A percentile compares a stretch with the other conserved stretches of the same genome.
phyloP scores from a whole-genome alignment of 2,797 vertebrate genomes.

The Hemitrygon akajei region DNA sequence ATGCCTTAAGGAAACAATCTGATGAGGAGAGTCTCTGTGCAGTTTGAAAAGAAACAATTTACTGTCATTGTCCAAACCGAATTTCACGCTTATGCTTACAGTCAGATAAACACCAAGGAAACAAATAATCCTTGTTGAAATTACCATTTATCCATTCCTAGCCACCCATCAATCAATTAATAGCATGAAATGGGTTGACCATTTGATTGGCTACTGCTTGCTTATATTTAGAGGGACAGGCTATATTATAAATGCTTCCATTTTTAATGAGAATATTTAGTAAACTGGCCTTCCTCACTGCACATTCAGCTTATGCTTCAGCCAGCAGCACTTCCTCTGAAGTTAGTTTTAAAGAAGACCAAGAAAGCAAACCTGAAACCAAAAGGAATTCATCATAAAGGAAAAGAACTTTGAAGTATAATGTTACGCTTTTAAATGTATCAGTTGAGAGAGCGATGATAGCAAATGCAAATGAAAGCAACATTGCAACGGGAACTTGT shows the following conservation, averaged over 20 bases:
- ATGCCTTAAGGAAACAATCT: neutral
- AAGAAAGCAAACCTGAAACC: neutral
- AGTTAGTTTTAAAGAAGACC: neutral
- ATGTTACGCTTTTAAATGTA: neutral
- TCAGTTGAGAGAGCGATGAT: neutral
- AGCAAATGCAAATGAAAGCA: neutral
- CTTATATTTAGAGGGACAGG: slow-evolving; percentile 1
- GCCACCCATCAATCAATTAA: slow-evolving; percentile 16
- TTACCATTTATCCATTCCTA: slow-evolving; percentile 17
- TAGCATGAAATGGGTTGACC: neutral
- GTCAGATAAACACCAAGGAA: slow-evolving; percentile 25
- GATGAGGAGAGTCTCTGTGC: neutral
- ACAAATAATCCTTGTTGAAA: slow-evolving; percentile 21
- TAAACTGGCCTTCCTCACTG: neutral
- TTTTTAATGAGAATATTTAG: neutral
- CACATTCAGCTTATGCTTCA: neutral
- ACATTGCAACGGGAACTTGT: neutral
- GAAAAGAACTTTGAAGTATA: neutral
- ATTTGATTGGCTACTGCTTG: neutral
- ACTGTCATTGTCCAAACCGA: neutral
- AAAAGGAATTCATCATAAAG: neutral
- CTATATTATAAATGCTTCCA: neutral
- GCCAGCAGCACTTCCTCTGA: neutral
- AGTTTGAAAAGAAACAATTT: neutral
- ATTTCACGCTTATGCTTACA: neutral